Evolutionary conservation across 2,888 invertebrate genomes (phyloP).

Genomic region (Epirrita christyi): DNA sequence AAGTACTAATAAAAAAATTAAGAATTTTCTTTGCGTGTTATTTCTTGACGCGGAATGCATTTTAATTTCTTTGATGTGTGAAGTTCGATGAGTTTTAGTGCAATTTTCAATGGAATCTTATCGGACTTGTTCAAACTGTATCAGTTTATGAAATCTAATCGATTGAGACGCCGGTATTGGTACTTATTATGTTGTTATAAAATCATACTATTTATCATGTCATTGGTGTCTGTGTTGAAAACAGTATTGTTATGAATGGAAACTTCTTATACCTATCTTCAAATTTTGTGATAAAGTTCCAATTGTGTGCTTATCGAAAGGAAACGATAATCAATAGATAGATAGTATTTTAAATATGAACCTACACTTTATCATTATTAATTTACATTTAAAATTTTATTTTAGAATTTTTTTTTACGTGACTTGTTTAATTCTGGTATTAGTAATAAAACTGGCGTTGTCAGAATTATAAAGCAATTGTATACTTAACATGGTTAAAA

Average conservation of each 20-base stretch:
- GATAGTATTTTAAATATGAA: conserved; percentile 8
- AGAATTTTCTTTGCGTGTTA: neutral
- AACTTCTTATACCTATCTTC: conserved; percentile 46
- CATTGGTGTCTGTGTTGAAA: conserved; percentile 15
- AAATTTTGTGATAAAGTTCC: conserved; percentile 41
- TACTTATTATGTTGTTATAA: conserved; percentile 14
- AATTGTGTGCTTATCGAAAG: conserved; percentile 41
- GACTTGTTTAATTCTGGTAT: neutral
- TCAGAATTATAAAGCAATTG: neutral
- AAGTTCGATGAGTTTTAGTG: conserved; percentile 2
- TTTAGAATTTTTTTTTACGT: too few species aligned
- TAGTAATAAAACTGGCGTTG: neutral
- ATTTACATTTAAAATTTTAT: neutral
- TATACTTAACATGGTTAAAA: neutral
- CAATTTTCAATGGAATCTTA: conserved; percentile 17
- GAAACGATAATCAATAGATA: conserved; percentile 27
- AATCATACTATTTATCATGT: conserved; percentile 10
- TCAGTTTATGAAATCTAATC: conserved; percentile 33
- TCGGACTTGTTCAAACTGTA: conserved; percentile 24
- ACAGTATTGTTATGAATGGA: conserved; percentile 48
- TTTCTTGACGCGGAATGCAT: neutral
- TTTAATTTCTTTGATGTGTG: conserved; percentile 9
- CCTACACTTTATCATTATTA: neutral
- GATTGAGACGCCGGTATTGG: conserved; percentile 25
- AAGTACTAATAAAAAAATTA: conserved; percentile 50